Conservation (phyloP, 1,140 invertebrate species). For the Scylla paramamosain region DNA sequence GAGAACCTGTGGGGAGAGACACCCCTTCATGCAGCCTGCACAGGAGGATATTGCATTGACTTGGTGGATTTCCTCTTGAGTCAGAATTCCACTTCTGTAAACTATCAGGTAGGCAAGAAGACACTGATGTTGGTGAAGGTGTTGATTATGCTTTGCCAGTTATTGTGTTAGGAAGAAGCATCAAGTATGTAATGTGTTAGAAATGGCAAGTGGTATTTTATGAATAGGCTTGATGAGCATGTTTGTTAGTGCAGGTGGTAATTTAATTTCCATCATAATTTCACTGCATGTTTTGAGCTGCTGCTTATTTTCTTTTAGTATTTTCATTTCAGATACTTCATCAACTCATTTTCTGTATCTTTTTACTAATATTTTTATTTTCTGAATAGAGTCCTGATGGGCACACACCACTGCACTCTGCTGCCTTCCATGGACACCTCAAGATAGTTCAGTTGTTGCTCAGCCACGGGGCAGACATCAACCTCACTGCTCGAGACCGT, state of each 20-base stretch:
- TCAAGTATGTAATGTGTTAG: neutral
- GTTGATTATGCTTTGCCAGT: no score
- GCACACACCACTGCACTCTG: constrained; percentile 81
- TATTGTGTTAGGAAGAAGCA: no score
- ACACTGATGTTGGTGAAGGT: no score
- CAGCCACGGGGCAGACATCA: constrained; percentile 82
- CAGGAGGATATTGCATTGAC: constrained; percentile 81
- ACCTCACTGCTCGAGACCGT: constrained; percentile 77
- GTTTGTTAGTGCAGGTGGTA: no score
- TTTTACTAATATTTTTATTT: neutral
- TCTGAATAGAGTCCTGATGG: constrained; percentile 68
- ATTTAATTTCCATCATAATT: no score
- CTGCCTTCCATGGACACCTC: constrained; percentile 82
- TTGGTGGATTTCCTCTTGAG: constrained; percentile 81
- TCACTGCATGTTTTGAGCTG: neutral
- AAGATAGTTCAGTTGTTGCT: constrained; percentile 81
- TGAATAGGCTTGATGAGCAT: no score
- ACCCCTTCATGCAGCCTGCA: constrained; percentile 82
- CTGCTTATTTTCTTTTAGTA: neutral
- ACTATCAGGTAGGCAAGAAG: constrained; percentile 79
- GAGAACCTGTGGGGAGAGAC: constrained; percentile 82
- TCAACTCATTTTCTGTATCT: neutral
- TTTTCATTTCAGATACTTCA: no score
- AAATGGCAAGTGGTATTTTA: neutral
- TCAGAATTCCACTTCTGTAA: constrained; percentile 81